Conservation (phyloP, 2,888 invertebrate genomes). For the Sclerodermus sp. region DNA sequence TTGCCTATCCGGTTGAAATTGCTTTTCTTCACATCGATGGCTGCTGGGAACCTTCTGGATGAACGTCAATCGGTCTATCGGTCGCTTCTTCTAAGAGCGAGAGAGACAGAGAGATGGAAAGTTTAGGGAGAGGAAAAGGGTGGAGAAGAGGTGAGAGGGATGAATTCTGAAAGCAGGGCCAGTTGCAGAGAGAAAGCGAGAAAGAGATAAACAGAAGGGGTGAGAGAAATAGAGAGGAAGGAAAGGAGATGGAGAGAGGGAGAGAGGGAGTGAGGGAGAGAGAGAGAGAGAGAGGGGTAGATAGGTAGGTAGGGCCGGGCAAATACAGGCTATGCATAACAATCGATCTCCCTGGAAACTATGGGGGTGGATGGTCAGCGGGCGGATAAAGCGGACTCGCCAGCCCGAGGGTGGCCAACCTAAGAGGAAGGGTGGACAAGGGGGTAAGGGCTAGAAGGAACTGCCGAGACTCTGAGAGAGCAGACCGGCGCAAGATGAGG, state of each 20-base stretch:
- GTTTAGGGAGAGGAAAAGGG: slow-evolving; percentile 31
- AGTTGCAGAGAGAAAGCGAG: neutral
- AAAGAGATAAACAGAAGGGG: slow-evolving; percentile 29
- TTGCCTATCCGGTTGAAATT: slow-evolving; percentile 42
- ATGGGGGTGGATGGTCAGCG: slow-evolving; percentile 54
- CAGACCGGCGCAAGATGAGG: slow-evolving; percentile 42
- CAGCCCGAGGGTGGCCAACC: slow-evolving; percentile 1
- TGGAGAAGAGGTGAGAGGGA: slow-evolving; percentile 50
- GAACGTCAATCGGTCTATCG: slow-evolving; percentile 26
- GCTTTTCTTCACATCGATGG: slow-evolving; percentile 45
- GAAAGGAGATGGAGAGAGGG: slow-evolving; percentile 16
- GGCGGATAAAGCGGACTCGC: slow-evolving; percentile 44
- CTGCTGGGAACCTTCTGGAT: slow-evolving; percentile 40
- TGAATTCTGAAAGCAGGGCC: slow-evolving; percentile 10
- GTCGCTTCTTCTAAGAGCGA: slow-evolving; percentile 33
- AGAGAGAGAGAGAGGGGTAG: neutral
- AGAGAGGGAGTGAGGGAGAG: slow-evolving; percentile 7
- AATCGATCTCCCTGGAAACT: slow-evolving; percentile 58
- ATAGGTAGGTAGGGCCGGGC: slow-evolving; percentile 44
- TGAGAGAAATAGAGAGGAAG: slow-evolving; percentile 58
- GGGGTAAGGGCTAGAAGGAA: slow-evolving; percentile 1
- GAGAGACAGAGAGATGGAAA: too few species aligned
- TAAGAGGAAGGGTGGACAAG: slow-evolving; percentile 19
- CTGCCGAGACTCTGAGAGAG: slow-evolving; percentile 22
- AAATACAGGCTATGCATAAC: slow-evolving; percentile 59